Evolutionary conservation across 2,113 vertebrate species (phyloP).

Genomic region (Myiozetetes cayanensis): DNA sequence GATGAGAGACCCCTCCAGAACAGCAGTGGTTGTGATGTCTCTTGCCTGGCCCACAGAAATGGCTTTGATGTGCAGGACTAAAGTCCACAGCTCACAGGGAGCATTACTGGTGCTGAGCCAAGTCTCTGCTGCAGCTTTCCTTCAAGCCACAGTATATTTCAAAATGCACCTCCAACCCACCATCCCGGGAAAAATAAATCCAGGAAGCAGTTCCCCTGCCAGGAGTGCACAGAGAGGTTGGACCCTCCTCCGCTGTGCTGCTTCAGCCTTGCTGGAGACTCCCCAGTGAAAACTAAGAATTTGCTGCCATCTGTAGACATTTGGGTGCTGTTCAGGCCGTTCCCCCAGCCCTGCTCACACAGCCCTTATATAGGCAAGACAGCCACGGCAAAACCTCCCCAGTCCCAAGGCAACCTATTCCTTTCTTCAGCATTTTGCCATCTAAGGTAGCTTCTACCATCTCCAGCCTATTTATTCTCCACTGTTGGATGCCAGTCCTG

Average conservation of each 20-base stretch:
- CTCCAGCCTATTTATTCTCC: background rate
- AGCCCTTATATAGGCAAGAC: conserved; percentile 49
- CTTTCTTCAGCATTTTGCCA: background rate
- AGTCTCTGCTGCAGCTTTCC: background rate
- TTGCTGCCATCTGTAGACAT: conserved; percentile 62
- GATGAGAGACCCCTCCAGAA: background rate
- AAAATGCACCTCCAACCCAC: background rate
- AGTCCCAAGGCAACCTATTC: background rate
- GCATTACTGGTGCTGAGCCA: background rate
- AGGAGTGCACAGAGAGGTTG: accelerated
- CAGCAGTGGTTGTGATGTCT: background rate
- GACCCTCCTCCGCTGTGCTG: background rate
- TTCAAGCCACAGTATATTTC: background rate
- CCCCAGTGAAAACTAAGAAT: background rate
- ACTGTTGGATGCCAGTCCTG: background rate
- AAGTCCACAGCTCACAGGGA: background rate
- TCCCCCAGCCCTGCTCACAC: background rate
- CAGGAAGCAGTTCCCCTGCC: background rate
- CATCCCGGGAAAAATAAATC: background rate
- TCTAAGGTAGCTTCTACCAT: background rate
- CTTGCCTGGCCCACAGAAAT: background rate
- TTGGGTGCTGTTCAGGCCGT: background rate
- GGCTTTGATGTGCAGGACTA: background rate
- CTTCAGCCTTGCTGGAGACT: background rate
- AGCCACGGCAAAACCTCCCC: background rate